Percentiles rank a stretch among this genome's conserved stretches.
Conservation (phyloP, 1,140 invertebrate genomes). For the Telenomus remus region DNA sequence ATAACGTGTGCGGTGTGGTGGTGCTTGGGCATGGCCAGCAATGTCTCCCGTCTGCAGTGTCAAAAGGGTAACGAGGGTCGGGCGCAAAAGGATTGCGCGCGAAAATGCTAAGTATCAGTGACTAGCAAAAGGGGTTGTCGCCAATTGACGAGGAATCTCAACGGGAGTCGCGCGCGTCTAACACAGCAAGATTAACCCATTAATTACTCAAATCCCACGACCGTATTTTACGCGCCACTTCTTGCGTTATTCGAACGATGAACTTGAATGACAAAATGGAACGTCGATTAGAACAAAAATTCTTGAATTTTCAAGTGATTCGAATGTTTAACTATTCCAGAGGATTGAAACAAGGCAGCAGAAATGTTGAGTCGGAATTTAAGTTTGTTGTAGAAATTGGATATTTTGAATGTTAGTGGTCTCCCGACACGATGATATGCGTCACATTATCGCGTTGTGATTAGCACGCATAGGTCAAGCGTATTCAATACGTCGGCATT, state of each 20-base stretch:
- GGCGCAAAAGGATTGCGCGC: conserved; percentile 6
- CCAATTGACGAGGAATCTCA: conserved; percentile 36
- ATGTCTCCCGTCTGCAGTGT: conserved; percentile 57
- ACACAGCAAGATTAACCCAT: conserved; percentile 36
- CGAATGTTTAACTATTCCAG: too few species aligned
- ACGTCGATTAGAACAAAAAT: conserved; percentile 20
- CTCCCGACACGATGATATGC: conserved; percentile 6
- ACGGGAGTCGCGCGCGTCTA: conserved; percentile 13
- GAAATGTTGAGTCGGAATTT: too few species aligned
- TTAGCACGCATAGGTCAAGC: conserved; percentile 32
- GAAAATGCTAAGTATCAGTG: conserved; percentile 42
- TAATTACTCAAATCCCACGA: conserved; percentile 15
- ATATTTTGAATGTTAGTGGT: conserved; percentile 60
- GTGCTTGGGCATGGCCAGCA: conserved; percentile 50
- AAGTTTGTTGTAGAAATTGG: too few species aligned
- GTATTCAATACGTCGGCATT: conserved; percentile 64
- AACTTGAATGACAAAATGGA: neutral
- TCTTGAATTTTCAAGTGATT: too few species aligned
- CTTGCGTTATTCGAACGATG: conserved; percentile 14
- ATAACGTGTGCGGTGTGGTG: conserved; percentile 72
- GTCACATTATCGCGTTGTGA: conserved; percentile 54
- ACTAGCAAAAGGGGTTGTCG: conserved; percentile 32
- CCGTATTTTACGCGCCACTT: conserved; percentile 13
- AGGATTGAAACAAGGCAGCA: too few species aligned
- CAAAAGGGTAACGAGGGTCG: conserved; percentile 24